These are phyloP conservation scores for Drosophila navojoa DNA, from an alignment of 1,140 invertebrate genomes.

Conservation along the genomic window DNA sequence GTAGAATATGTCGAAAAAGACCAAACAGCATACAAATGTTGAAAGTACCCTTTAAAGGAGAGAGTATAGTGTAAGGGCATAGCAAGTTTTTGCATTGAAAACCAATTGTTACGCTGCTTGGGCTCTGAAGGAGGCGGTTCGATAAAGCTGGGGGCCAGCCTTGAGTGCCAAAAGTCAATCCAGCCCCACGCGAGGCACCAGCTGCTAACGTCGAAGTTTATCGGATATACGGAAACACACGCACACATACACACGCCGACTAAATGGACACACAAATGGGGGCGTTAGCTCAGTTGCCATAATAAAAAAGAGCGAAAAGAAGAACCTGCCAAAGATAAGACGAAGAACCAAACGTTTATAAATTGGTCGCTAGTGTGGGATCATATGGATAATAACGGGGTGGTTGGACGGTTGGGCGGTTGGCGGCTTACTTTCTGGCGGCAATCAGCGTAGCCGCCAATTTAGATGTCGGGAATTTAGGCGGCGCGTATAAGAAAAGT, in stretches of 20 bases:
- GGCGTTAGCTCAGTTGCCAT: conserved; percentile 19
- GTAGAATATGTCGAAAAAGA: too few relatives aligned
- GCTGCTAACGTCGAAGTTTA: conserved; percentile 31
- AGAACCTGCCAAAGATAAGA: conserved; percentile 59
- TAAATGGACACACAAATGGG: conserved; percentile 25
- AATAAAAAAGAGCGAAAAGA: conserved; percentile 4
- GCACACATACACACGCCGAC: neutral
- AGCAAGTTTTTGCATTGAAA: conserved; percentile 4
- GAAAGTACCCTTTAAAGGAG: neutral
- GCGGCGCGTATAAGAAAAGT: conserved; percentile 66
- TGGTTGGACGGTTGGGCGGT: neutral
- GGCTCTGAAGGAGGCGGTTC: neutral
- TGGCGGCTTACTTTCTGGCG: neutral
- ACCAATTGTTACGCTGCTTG: conserved; percentile 13
- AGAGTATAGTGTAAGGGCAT: neutral
- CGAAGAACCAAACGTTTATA: conserved; percentile 72
- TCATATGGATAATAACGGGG: conserved; percentile 66
- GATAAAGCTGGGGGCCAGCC: conserved; percentile 19
- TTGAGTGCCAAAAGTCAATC: conserved; percentile 9
- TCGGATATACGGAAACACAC: conserved; percentile 9
- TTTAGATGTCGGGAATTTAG: conserved; percentile 71
- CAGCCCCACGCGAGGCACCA: conserved; percentile 11
- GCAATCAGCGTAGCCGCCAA: conserved; percentile 48
- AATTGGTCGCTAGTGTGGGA: conserved; percentile 73
- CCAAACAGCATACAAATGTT: too few relatives aligned